These are phyloP conservation scores for Girardia tigrina DNA, from an alignment of 2,888 invertebrate species.

Conservation along the genomic window DNA sequence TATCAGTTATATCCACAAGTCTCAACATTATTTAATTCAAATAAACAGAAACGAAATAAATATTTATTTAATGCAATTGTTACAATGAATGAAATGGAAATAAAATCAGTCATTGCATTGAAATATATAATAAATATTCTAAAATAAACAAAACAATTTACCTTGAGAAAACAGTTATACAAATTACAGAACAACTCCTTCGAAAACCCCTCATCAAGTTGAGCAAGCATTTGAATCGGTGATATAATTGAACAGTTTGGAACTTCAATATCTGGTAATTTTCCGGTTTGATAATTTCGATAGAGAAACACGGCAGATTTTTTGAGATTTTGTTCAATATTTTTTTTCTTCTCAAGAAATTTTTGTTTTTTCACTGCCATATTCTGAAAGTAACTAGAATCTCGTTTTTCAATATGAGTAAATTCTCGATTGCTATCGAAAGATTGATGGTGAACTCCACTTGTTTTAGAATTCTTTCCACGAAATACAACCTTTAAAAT, in stretches of 20 bases:
- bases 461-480: no score
- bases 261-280: constrained; percentile 63
- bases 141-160: background rate
- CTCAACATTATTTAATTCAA: no score
- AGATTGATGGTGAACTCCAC: no score
- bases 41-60: no score
- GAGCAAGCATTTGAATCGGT: constrained; percentile 58
- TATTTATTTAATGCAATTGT: no score
- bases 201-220: constrained; percentile 39
- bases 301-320: constrained; percentile 38
- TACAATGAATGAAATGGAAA: no score
- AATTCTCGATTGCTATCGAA: no score
- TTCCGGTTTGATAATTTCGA: constrained; percentile 60
- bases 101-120: no score
- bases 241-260: constrained; percentile 56
- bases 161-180: background rate
- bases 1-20: no score
- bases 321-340: constrained; percentile 11
- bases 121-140: no score
- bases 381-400: background rate
- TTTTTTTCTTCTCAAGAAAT: background rate
- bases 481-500: no score
- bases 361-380: constrained; percentile 1
- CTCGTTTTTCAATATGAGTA: background rate
- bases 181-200: background rate